A percentile compares a stretch with the other conserved stretches of the same genome.
phyloP scores from a whole-genome alignment of 2,113 vertebrate genomes.

The Rostratula benghalensis region DNA sequence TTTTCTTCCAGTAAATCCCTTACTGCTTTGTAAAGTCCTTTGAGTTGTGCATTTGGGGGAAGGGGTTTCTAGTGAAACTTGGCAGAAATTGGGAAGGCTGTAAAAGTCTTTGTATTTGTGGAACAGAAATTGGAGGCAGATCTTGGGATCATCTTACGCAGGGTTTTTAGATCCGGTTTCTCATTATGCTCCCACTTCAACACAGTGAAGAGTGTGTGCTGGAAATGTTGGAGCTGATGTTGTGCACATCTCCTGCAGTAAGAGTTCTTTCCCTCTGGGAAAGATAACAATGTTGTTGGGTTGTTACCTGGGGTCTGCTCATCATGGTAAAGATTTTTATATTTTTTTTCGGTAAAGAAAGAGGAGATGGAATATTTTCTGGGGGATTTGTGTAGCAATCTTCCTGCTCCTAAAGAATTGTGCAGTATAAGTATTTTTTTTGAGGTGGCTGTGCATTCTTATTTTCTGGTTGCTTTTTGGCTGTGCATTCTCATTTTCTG shows the following conservation, averaged over 20 bases:
- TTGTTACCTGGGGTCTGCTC: not conserved
- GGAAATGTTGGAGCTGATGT: not conserved
- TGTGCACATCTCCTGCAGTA: not conserved
- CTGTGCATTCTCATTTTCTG: not conserved
- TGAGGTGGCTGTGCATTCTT: not conserved
- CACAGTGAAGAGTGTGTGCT: not conserved
- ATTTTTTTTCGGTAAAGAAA: not conserved
- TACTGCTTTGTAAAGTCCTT: conserved; percentile 13
- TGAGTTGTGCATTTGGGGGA: not conserved
- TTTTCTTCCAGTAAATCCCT: conserved; percentile 34
- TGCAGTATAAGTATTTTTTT: not conserved
- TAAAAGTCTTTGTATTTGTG: not conserved
- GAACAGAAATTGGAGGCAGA: not conserved
- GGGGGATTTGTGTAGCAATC: not conserved
- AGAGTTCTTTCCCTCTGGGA: not conserved
- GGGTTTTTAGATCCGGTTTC: not conserved
- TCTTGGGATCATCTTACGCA: not conserved
- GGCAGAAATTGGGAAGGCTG: not conserved
- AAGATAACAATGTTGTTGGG: not conserved
- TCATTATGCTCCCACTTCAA: not conserved
- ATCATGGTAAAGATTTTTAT: accelerated
- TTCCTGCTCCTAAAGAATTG: not conserved
- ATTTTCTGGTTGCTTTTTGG: not conserved
- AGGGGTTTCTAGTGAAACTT: not conserved
- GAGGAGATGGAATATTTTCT: not conserved